Percentiles rank a stretch among this genome's conserved stretches.
These are phyloP conservation scores for Corythornis vintsioides DNA, from an alignment of 2,113 vertebrate species.

Conservation along the genomic window DNA sequence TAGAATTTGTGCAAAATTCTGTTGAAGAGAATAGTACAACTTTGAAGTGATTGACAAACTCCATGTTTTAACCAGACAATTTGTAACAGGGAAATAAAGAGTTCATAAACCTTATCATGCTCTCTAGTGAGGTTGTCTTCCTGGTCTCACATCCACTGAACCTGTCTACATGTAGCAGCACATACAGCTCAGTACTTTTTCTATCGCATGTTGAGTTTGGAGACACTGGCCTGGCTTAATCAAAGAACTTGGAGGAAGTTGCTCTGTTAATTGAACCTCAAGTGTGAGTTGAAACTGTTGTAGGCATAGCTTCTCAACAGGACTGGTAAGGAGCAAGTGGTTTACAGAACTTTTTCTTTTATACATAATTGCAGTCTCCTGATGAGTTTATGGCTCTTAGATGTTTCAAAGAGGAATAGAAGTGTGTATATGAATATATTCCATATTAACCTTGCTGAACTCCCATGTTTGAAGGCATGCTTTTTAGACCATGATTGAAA, in stretches of 20 bases:
- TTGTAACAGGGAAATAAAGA: neutral
- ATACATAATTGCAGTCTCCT: neutral
- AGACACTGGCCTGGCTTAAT: rapidly evolving
- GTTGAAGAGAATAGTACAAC: neutral
- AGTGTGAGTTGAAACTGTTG: neutral
- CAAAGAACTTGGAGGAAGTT: neutral
- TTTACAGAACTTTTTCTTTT: neutral
- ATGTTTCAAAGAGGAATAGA: neutral
- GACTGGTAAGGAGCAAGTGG: neutral
- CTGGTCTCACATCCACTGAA: neutral
- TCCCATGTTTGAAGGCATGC: neutral
- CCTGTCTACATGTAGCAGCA: neutral
- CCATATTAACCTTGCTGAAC: neutral
- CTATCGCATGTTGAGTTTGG: rapidly evolving
- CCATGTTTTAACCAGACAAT: neutral
- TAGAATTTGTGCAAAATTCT: neutral
- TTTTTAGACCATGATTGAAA: neutral
- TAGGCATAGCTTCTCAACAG: neutral
- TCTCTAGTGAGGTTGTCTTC: neutral
- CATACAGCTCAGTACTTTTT: neutral
- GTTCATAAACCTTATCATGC: neutral
- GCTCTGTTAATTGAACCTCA: neutral
- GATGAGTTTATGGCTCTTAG: neutral
- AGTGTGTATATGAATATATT: neutral
- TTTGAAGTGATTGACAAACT: neutral